A percentile compares a stretch with the other conserved stretches of the same genome.
These are phyloP conservation scores for Caprella mutica DNA, from an alignment of 2,888 invertebrate species.

Conservation along the genomic window DNA sequence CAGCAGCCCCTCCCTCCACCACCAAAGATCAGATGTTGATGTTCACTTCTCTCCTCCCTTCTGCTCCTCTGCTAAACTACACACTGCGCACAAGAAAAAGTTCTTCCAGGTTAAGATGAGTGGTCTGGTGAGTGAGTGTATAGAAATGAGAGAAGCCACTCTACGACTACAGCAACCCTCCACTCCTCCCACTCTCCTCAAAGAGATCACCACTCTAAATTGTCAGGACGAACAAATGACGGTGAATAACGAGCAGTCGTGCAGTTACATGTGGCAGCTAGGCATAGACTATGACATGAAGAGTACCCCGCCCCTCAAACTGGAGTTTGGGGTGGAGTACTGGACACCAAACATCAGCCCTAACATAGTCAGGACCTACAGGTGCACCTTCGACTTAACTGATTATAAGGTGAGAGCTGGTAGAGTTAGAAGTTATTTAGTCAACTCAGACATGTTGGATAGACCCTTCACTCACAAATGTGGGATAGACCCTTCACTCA, in stretches of 20 bases:
- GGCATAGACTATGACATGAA: constrained; percentile 42
- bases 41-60: constrained; percentile 75
- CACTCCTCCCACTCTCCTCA: constrained; percentile 30
- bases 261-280: constrained; percentile 74
- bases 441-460: too few species aligned
- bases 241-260: constrained; percentile 61
- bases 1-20: constrained; percentile 21
- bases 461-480: too few species aligned
- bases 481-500: too few species aligned
- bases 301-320: constrained; percentile 45
- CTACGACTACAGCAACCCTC: constrained; percentile 35
- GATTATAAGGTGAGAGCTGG: constrained; percentile 68
- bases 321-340: constrained; percentile 54
- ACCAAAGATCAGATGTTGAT: constrained; percentile 47
- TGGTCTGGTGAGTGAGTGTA: constrained; percentile 40
- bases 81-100: constrained; percentile 72
- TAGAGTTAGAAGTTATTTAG: too few species aligned
- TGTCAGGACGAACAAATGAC: constrained; percentile 43
- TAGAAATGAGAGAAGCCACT: constrained; percentile 42
- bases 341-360: constrained; percentile 36
- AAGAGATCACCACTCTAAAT: constrained; percentile 33
- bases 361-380: constrained; percentile 44
- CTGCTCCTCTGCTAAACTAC: constrained; percentile 63
- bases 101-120: constrained; percentile 55
- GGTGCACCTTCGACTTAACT: constrained; percentile 62